Evolutionary conservation across 2,888 invertebrate genomes (phyloP).

Genomic region (Eupelmus urozonus): DNA sequence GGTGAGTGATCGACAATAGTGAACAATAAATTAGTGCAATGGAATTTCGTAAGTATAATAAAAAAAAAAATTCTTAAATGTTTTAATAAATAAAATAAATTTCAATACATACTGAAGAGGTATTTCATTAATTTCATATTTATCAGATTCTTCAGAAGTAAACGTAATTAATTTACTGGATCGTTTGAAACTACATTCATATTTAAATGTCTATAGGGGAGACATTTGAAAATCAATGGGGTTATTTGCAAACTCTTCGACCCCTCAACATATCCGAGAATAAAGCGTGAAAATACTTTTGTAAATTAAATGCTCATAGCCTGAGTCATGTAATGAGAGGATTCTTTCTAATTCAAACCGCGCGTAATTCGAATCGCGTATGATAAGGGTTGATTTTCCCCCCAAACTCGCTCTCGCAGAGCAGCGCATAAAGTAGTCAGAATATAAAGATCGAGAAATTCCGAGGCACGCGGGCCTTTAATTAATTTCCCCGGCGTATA

Average conservation of each 20-base stretch:
- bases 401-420: constrained; percentile 1
- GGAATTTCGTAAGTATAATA: not conserved
- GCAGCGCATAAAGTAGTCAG: constrained; percentile 19
- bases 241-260: not conserved
- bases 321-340: constrained; percentile 4
- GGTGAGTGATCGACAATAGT: not conserved
- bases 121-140: not conserved
- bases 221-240: not conserved
- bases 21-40: not conserved
- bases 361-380: constrained; percentile 3
- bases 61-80: not conserved
- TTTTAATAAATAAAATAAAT: not conserved
- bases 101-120: not conserved
- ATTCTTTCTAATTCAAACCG: constrained; percentile 9
- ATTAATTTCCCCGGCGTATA: constrained; percentile 44
- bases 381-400: not conserved
- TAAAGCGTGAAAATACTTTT: not conserved
- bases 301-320: constrained; percentile 12
- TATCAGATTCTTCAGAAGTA: not conserved
- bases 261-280: not conserved
- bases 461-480: constrained; percentile 33
- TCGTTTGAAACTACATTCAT: not conserved
- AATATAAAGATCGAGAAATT: constrained; percentile 40
- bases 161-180: not conserved
- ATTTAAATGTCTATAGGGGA: not conserved